phyloP scores from a whole-genome alignment of 2,113 vertebrate species.

The Trogon surrucura region DNA sequence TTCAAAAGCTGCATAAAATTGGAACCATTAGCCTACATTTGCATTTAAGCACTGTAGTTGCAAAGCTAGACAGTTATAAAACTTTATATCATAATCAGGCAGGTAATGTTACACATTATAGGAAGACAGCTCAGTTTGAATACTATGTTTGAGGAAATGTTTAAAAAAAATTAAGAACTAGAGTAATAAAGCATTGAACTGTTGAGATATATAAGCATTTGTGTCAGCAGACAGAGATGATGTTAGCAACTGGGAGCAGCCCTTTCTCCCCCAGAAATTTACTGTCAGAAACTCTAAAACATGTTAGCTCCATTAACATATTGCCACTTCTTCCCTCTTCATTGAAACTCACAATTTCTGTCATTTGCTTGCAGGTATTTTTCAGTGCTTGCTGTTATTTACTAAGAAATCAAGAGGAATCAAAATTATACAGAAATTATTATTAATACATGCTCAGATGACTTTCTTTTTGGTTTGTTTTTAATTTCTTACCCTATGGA shows the following conservation, averaged over 20 bases:
- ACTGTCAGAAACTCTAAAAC: not conserved
- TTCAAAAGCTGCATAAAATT: not conserved
- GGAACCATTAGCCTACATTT: slow-evolving; percentile 42
- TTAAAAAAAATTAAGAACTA: not conserved
- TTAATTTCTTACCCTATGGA: not conserved
- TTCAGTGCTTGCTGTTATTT: not conserved
- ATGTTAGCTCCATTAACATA: not conserved
- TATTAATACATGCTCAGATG: not conserved
- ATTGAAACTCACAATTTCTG: not conserved
- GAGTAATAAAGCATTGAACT: slow-evolving; percentile 17
- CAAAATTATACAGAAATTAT: not conserved
- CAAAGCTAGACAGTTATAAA: slow-evolving; percentile 10
- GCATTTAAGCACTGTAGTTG: slow-evolving; percentile 15
- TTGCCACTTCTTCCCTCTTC: not conserved
- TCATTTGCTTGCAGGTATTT: not conserved
- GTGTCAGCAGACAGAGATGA: not conserved
- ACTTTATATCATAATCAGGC: slow-evolving; percentile 35
- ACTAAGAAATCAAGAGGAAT: not conserved
- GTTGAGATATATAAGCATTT: not conserved
- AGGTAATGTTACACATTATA: not conserved
- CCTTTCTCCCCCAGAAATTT: not conserved
- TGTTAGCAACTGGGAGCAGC: not conserved
- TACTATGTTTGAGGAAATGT: not conserved
- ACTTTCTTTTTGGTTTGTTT: not conserved
- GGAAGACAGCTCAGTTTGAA: slow-evolving; percentile 16